These are phyloP conservation scores for Trichosurus vulpecula DNA, from an alignment of 2,797 vertebrate genomes.

Conservation along the genomic window DNA sequence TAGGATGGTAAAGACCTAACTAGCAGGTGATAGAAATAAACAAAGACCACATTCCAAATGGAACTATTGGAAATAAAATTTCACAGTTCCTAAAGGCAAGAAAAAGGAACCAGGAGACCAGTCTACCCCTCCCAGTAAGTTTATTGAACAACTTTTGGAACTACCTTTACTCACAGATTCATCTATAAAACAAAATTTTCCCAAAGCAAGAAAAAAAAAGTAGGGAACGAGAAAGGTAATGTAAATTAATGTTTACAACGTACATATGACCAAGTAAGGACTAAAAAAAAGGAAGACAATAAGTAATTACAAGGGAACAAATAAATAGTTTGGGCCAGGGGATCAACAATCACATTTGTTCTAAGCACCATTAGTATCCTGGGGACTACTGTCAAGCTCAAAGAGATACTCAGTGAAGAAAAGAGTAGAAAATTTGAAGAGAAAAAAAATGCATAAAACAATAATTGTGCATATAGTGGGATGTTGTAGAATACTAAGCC, in stretches of 20 bases:
- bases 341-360: not conserved
- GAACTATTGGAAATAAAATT: not conserved
- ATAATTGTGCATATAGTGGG: not conserved
- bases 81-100: not conserved
- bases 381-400: not conserved
- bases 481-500: not conserved
- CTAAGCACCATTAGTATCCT: not conserved
- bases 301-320: not conserved
- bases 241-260: not conserved
- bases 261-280: not conserved
- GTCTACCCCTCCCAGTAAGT: not conserved
- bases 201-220: not conserved
- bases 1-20: slow-evolving; percentile 1
- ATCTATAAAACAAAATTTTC: not conserved
- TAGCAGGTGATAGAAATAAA: not conserved
- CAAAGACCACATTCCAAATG: slow-evolving; percentile 27
- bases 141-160: not conserved
- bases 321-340: not conserved
- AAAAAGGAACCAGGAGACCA: slow-evolving; percentile 40
- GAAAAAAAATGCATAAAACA: not conserved
- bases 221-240: not conserved
- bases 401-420: not conserved
- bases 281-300: not conserved
- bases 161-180: not conserved
- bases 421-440: not conserved